A percentile compares a stretch with the other conserved stretches of the same genome.
phyloP scores from a whole-genome alignment of 2,113 vertebrate genomes.

The Tenrec ecaudatus region DNA sequence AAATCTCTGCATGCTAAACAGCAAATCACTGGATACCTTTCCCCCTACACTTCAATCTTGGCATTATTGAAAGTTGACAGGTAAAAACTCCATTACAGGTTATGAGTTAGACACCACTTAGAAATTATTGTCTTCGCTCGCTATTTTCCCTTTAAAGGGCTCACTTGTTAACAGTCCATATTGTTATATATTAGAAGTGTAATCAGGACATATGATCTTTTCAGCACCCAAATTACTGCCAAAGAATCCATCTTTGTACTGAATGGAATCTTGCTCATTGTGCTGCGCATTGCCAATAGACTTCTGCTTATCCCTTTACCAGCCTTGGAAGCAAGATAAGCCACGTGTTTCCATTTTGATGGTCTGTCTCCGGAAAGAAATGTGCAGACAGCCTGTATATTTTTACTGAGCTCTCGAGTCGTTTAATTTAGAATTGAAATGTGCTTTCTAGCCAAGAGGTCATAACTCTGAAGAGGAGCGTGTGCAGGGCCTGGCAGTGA shows the following conservation, averaged over 20 bases:
- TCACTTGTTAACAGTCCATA: background rate
- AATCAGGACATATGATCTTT: slow-evolving; percentile 40
- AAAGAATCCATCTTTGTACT: background rate
- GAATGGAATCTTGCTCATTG: background rate
- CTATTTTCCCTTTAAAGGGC: background rate
- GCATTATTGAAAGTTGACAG: slow-evolving; percentile 3
- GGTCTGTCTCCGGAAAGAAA: slow-evolving; percentile 68
- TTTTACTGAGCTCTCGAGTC: slow-evolving; percentile 78
- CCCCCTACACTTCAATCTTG: background rate
- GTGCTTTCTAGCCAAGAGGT: slow-evolving; percentile 60
- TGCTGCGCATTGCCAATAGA: slow-evolving; percentile 22
- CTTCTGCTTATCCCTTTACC: slow-evolving; percentile 55
- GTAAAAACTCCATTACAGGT: background rate
- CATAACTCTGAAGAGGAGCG: slow-evolving; percentile 26
- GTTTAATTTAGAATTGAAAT: slow-evolving; percentile 72
- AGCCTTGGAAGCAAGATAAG: slow-evolving; percentile 66
- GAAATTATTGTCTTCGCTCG: slow-evolving; percentile 7
- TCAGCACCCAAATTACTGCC: background rate
- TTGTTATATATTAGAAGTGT: slow-evolving; percentile 25
- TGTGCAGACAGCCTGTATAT: slow-evolving; percentile 69
- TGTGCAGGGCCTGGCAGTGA: background rate
- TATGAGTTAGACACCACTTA: background rate
- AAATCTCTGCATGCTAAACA: slow-evolving; percentile 18
- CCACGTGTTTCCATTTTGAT: slow-evolving; percentile 69
- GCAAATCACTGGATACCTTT: background rate